Base-by-base conservation (phyloP, 2,797 vertebrate species). In the Myiothlypis coronata region DNA sequence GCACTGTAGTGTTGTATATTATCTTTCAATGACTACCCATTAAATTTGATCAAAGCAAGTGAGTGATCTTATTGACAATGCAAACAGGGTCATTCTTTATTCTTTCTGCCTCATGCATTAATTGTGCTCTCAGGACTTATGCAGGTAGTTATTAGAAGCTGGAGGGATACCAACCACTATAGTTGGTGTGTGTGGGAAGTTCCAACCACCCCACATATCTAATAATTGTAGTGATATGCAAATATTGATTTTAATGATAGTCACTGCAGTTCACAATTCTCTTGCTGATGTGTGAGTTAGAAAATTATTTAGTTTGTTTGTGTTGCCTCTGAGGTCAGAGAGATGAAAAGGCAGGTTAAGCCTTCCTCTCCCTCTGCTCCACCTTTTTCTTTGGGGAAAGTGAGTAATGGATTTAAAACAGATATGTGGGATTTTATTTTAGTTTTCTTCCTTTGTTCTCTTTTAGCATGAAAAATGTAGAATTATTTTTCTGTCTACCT, bases 61-160 rank as follows among this genome's bases (percentile, higher is more conserved):
- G 71, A 87, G 30, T 81, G 65, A 88, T 93, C 59, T 76, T 94
- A 91, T 72, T 92, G 84, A 92, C 92, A 72, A 92, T 91, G 57
- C 46, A 83, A 88, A 89, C 23, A 8, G 81, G 46, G 47, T 70
- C 72, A 86, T 93, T 81, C 78, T 90, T 89, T 89, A 90, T 91
- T 92, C 55, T 78, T 88, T 86, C 61, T 68, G 39, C 69, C 87
- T 92, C 44, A 17, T 72, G 79, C 72, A 91, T 83, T 91, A 91
- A 86, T 83, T 90, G 50, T 83, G 52, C 79, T 78, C 76, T 76
- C 79, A 94, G 52, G 32, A 76, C 61, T 87, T 79, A n/a, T 11
- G 37, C 39, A 89, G 61, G 18, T 75, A 39, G 35, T 85, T 75
- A 37, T 71, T 75, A 75, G 57, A 89, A 87, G 69, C n/a, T 70